A percentile compares a stretch with the other conserved stretches of the same genome.
Conservation (phyloP, 1,140 invertebrate genomes). For the Bradynema listronoti region DNA sequence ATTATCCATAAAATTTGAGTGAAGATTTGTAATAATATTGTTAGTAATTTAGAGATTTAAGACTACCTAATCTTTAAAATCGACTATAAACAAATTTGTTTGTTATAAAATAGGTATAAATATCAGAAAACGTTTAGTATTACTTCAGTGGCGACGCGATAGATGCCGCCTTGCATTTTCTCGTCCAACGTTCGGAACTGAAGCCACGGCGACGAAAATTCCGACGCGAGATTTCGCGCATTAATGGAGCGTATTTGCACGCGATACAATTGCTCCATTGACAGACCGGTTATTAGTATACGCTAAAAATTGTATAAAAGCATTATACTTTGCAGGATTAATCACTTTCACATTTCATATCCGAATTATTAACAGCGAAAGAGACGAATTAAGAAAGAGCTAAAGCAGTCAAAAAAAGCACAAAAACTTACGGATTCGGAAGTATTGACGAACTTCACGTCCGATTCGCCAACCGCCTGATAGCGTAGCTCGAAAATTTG, state of each 20-base stretch:
- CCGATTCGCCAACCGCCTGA: constrained; percentile 55
- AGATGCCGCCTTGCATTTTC: constrained; percentile 33
- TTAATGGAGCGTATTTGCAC: constrained; percentile 54
- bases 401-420: too few species aligned
- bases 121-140: constrained; percentile 4
- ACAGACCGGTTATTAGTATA: constrained; percentile 34
- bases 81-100: too few species aligned
- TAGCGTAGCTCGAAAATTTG: constrained; percentile 76
- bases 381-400: too few species aligned
- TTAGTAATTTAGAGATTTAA: too few species aligned
- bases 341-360: too few species aligned
- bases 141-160: constrained; percentile 16
- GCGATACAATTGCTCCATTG: constrained; percentile 34
- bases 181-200: constrained; percentile 39
- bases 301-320: constrained; percentile 33
- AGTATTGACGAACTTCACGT: constrained; percentile 69
- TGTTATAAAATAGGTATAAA: neutral
- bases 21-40: too few species aligned
- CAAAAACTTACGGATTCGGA: constrained; percentile 48
- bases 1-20: too few species aligned
- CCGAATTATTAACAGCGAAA: constrained; percentile 9
- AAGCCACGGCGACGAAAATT: constrained; percentile 35
- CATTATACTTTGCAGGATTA: too few species aligned
- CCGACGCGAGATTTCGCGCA: constrained; percentile 39
- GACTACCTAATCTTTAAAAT: too few species aligned